Base-by-base conservation (phyloP, 2,888 invertebrate genomes). In the Oeneis ivallda region DNA sequence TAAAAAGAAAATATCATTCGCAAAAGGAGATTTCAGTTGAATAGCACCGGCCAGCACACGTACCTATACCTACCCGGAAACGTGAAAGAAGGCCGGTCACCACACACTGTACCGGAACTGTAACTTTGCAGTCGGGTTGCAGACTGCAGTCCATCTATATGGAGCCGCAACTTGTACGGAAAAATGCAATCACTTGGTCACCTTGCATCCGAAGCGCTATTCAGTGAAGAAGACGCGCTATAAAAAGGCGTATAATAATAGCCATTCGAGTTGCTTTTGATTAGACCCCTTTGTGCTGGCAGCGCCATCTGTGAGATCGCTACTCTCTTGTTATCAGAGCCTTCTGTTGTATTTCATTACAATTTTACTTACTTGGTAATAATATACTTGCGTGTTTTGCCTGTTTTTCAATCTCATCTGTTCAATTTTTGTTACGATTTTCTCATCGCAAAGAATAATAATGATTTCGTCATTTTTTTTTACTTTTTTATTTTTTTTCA, bases 221-320 rank as follows among this genome's bases (percentile, higher is more conserved):
- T 71, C 67, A 66, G 65, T 43, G 43, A 32, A 57, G 54, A 57
- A 70, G 68, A 62, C 59, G 65, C 64, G 69, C 71, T 70, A 76
- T 75, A 79, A 76, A 77, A 75, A 70, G 68, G 67, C 71, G 64
- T 75, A 74, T 74, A 72, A 76, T 75, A 74, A 75, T 74, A 72
- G 72, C 73, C 71, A 70, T 70, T 70, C 68, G 61, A 74, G 71
- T 71, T 72, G 74, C 76, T 77, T 82, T 79, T 80, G 76, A 82
- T 81, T 78, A 79, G 71, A 71, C 62, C 65, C 72, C 75, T 76
- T 80, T 81, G 76, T 77, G 71, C 66, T 72, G 59, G 52, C 53
- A 73, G 74, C 72, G 71, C 63, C 72, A 72, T 68, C 69, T 72
- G 68, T 65, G 52, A 62, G 59, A 71, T 64, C 61, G 60, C 60